These are phyloP conservation scores for Spongilla lacustris DNA, from an alignment of 37 sponge, comb jelly and placozoan genomes.

Conservation along the genomic window DNA sequence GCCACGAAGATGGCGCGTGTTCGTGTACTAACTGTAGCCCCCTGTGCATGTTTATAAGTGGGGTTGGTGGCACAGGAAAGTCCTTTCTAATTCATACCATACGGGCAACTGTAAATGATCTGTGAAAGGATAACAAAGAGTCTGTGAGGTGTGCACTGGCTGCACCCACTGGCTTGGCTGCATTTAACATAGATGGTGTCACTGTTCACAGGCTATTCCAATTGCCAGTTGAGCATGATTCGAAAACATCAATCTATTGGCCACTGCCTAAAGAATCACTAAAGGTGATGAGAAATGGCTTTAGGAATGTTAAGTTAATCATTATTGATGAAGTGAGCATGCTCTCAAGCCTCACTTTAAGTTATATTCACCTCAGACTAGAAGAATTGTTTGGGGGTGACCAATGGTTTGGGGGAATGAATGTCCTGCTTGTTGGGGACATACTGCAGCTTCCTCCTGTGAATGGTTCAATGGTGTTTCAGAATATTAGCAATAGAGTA, in stretches of 20 bases:
- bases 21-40: background rate
- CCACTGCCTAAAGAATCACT: constrained; percentile 10
- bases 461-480: constrained; percentile 44
- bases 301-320: constrained; percentile 31
- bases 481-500: constrained; percentile 17
- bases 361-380: constrained; percentile 51
- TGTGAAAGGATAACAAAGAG: background rate
- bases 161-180: constrained; percentile 64
- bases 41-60: constrained; percentile 44
- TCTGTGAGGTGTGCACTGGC: constrained; percentile 24
- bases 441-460: constrained; percentile 67
- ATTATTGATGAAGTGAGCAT: constrained; percentile 70
- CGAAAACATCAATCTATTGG: constrained; percentile 25
- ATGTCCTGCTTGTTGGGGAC: constrained; percentile 58
- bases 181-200: constrained; percentile 43
- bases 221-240: constrained; percentile 66
- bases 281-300: constrained; percentile 18
- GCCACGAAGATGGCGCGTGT: background rate
- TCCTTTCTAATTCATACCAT: constrained; percentile 56
- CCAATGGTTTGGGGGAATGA: constrained; percentile 34
- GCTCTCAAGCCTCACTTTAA: constrained; percentile 34
- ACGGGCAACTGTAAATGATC: background rate
- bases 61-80: constrained; percentile 61
- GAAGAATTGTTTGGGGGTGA: constrained; percentile 47
- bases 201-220: constrained; percentile 41